Percentiles rank a stretch among this genome's conserved stretches.
These are phyloP conservation scores for Delphinus delphis DNA, from an alignment of 2,113 vertebrate genomes.

Conservation along the genomic window DNA sequence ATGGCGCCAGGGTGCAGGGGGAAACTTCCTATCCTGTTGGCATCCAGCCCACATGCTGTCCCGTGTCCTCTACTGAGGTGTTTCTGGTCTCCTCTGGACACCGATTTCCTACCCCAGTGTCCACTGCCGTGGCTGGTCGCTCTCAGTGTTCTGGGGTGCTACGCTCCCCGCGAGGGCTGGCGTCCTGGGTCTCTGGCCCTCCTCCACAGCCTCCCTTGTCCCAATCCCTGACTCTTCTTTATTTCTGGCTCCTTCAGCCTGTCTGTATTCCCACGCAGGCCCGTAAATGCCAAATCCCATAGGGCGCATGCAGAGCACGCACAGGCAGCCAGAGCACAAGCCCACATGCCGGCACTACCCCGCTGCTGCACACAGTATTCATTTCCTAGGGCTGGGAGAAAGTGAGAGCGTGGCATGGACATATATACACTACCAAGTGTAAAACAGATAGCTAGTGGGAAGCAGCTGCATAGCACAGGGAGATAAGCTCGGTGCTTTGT, in stretches of 20 bases:
- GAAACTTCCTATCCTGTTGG: background rate
- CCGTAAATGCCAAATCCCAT: fast-evolving
- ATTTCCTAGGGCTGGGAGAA: background rate
- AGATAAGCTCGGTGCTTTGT: too few relatives aligned
- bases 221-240: background rate
- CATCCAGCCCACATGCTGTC: background rate
- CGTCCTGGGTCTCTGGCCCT: background rate
- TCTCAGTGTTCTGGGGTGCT: background rate
- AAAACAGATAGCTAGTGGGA: too few relatives aligned
- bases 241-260: background rate
- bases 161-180: background rate
- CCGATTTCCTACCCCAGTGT: background rate
- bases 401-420: too few relatives aligned
- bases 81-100: background rate
- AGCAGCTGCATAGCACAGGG: too few relatives aligned
- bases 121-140: background rate
- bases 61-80: background rate
- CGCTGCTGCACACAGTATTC: background rate
- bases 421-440: too few relatives aligned
- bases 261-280: background rate
- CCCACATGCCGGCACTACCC: background rate
- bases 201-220: background rate
- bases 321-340: fast-evolving
- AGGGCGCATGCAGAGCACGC: fast-evolving
- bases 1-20: fast-evolving